Evolutionary conservation across 1,140 invertebrate genomes (phyloP).

Genomic region (Laupala kohalensis): DNA sequence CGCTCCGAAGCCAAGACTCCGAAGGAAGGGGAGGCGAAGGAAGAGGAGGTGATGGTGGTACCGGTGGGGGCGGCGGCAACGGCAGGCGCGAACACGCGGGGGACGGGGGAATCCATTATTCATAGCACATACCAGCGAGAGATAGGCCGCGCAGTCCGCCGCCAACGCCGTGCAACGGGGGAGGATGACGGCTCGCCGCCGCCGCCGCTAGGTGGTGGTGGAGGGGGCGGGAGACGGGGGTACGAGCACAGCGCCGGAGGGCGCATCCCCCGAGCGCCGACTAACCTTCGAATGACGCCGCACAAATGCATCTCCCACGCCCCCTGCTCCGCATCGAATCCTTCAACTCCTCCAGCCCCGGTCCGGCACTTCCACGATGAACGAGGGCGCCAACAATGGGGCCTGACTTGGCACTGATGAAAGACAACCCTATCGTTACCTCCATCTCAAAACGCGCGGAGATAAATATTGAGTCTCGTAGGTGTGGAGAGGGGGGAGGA

Average conservation of each 20-base stretch:
- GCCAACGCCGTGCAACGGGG: not conserved
- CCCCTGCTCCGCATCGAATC: no score
- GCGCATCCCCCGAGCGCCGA: no score
- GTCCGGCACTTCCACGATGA: no score
- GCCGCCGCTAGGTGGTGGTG: no score
- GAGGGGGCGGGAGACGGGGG: no score
- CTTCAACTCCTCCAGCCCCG: no score
- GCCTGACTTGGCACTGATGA: not conserved
- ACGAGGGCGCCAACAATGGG: not conserved
- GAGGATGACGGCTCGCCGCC: no score
- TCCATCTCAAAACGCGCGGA: not conserved
- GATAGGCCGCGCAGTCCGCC: not conserved
- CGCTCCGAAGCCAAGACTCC: not conserved
- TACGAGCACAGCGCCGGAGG: no score
- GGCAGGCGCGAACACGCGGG: not conserved
- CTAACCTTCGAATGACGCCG: no score
- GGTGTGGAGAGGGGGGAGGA: not conserved
- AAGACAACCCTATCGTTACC: not conserved
- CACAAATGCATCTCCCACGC: no score
- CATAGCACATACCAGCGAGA: not conserved
- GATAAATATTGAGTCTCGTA: not conserved
- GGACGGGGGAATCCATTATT: not conserved
- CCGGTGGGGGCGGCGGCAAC: no score
- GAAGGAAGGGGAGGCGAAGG: not conserved
- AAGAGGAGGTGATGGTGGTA: not conserved